Conservation (phyloP, 2,113 vertebrate genomes). For the Oxygymnocypris stewartii region DNA sequence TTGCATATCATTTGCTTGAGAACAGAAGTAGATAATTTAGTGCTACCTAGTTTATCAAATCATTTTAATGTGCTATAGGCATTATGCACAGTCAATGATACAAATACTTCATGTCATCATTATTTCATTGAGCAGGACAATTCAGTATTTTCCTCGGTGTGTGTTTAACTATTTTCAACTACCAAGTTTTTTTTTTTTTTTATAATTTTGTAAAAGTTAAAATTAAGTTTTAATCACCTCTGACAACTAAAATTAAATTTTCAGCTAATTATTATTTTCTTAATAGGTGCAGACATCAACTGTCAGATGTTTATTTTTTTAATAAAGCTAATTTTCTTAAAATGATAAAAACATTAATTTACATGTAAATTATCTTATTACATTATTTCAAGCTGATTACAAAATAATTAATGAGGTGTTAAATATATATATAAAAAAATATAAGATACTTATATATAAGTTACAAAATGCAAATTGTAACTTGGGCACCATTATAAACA, state of each 20-base stretch:
- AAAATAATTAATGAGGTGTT: not conserved
- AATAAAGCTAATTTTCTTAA: not conserved
- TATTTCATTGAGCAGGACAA: not conserved
- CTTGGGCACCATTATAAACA: not conserved
- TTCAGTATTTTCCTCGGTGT: not conserved
- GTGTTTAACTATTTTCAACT: not conserved
- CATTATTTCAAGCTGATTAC: not conserved
- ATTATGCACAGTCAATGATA: not conserved
- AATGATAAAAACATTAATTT: not conserved
- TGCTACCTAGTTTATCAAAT: not conserved
- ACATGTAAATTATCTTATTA: not conserved
- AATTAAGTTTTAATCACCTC: no score
- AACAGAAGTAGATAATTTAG: not conserved
- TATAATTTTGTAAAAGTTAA: no score
- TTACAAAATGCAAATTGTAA: not conserved
- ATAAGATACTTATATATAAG: no score
- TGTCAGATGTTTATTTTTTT: not conserved
- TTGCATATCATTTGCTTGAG: not conserved
- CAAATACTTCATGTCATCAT: not conserved
- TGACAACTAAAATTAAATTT: no score
- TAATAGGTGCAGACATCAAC: not conserved
- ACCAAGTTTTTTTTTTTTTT: not conserved
- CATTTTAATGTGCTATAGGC: not conserved
- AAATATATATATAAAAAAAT: no score
- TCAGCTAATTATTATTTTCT: no score